phyloP scores from a whole-genome alignment of 2,797 vertebrate genomes.

The Muraenolepis orangiensis region DNA sequence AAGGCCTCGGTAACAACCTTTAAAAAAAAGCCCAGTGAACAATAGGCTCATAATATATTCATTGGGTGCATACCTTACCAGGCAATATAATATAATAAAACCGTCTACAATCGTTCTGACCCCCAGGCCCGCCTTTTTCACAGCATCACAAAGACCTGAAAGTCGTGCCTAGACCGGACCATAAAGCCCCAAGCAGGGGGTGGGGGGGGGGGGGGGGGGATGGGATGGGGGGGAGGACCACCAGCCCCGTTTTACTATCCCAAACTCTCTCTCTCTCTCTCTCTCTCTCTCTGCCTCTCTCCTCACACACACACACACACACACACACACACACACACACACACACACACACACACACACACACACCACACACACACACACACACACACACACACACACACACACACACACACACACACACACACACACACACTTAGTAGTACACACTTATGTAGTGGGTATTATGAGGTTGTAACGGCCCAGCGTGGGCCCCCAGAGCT shows the following conservation, averaged over 20 bases:
- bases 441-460: conserved; percentile 27
- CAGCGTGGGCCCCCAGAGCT: conserved; percentile 23
- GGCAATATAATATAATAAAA: neutral
- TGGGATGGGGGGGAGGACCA: no score
- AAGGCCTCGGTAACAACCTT: neutral
- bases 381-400: conserved; percentile 10
- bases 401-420: conserved; percentile 12
- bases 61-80: conserved; percentile 33
- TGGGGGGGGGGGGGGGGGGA: no score
- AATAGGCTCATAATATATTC: neutral
- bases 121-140: conserved; percentile 32
- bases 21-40: neutral
- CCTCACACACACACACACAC: conserved; percentile 14
- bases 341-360: conserved; percentile 14
- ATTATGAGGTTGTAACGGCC: conserved; percentile 46
- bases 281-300: no score
- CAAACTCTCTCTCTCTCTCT: conserved; percentile 7
- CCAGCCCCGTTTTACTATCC: conserved; percentile 50
- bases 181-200: conserved; percentile 43
- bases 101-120: conserved; percentile 30
- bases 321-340: conserved; percentile 15
- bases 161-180: conserved; percentile 45
- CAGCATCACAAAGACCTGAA: conserved; percentile 38
- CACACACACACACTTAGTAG: conserved; percentile 10
- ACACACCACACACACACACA: conserved; percentile 13